These are phyloP conservation scores for Helicolenus hilgendorfi DNA, from an alignment of 2,797 vertebrate genomes.

Conservation along the genomic window DNA sequence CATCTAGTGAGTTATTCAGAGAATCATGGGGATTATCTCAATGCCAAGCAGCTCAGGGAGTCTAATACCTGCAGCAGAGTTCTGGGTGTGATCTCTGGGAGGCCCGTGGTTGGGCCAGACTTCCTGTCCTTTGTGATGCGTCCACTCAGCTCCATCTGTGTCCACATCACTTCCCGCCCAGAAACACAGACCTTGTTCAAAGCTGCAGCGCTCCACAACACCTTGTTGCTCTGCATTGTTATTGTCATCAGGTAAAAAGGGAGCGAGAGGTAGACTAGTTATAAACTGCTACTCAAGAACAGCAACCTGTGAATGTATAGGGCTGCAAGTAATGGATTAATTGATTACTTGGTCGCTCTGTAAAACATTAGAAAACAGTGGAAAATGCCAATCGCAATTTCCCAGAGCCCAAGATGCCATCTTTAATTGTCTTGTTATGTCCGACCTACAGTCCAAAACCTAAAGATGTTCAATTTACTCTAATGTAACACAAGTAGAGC, in stretches of 20 bases:
- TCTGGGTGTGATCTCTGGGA: constrained; percentile 88
- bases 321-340: not conserved
- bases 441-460: not conserved
- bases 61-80: constrained; percentile 84
- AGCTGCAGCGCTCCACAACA: constrained; percentile 83
- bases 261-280: not conserved
- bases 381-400: not conserved
- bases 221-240: constrained; percentile 64
- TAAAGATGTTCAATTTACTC: not conserved
- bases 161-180: constrained; percentile 79
- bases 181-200: constrained; percentile 87
- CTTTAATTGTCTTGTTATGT: not conserved
- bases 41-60: not conserved
- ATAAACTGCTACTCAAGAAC: not conserved
- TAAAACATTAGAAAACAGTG: not conserved
- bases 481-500: not conserved
- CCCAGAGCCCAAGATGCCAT: not conserved
- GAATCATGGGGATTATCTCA: not conserved
- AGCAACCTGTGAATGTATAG: not conserved
- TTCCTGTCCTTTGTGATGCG: constrained; percentile 52
- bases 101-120: constrained; percentile 81
- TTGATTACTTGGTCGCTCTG: not conserved
- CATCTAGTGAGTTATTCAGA: not conserved
- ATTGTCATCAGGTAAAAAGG: not conserved
- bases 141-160: constrained; percentile 78